Evolutionary conservation across 64 coral and sea anemone species (phyloP).

Genomic region (Astreopora myriophthalma): DNA sequence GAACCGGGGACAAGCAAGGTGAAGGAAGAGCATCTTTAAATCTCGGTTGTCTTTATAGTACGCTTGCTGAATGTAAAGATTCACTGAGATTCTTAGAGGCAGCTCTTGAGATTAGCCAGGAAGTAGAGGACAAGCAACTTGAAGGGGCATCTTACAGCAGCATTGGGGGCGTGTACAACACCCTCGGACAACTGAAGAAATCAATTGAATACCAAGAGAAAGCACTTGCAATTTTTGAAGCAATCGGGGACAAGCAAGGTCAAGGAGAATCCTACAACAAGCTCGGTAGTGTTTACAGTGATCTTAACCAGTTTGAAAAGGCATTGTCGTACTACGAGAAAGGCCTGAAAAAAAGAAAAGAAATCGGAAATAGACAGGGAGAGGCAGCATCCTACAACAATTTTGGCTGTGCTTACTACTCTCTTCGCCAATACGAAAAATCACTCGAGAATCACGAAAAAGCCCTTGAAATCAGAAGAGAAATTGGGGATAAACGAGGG

Average conservation of each 20-base stretch:
- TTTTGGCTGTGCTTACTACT: constrained; percentile 9
- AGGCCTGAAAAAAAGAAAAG: constrained; percentile 7
- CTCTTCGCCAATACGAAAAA: neutral
- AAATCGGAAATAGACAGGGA: constrained; percentile 49
- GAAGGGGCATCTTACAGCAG: constrained; percentile 35
- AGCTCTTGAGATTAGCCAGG: neutral
- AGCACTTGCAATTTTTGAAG: constrained; percentile 17
- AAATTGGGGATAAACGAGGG: constrained; percentile 26
- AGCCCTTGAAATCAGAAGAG: constrained; percentile 6
- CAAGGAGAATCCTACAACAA: constrained; percentile 36
- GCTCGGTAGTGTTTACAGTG: constrained; percentile 31
- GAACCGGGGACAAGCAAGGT: neutral
- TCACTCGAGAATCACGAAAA: constrained; percentile 28
- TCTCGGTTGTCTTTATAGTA: neutral
- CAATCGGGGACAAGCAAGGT: constrained; percentile 5
- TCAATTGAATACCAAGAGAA: neutral
- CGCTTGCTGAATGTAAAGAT: neutral
- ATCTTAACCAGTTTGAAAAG: neutral
- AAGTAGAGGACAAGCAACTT: constrained; percentile 5
- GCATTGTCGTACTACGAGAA: constrained; percentile 16
- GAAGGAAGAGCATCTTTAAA: neutral
- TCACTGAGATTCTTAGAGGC: neutral
- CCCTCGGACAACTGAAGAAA: constrained; percentile 16
- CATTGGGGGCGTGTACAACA: constrained; percentile 22
- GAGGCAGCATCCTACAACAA: constrained; percentile 33